Base-by-base conservation (phyloP, 2,888 invertebrate genomes). In the Podabrus alpinus region DNA sequence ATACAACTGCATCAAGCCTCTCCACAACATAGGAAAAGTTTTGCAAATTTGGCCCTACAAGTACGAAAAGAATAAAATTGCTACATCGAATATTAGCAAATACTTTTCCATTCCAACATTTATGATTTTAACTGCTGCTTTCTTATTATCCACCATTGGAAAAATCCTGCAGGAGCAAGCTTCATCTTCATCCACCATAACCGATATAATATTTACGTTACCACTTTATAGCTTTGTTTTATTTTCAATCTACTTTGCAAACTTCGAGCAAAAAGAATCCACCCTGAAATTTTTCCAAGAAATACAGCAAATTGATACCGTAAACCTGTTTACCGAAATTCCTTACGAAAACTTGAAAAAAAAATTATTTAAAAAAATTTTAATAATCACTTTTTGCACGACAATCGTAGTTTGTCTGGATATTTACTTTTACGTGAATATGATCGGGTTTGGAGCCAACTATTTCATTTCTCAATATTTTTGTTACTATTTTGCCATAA, bases 21-120 rank as follows among this genome's bases (percentile, higher is more conserved):
- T 69, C 9, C 59, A 69, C n/a, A 59, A 69, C 17, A 15, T 24
- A 1, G 59, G 59, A 21, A 21, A n/a, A 60, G 13, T 69, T 5
- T 16, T 69, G 1, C 69, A 60, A 24, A 15, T 69, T 21, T 69
- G 69, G 69, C 69, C 69, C 5, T 69, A 60, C 19, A 69, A 69
- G 4, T 59, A 21, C 1, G 16, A 7, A 15, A 69, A 69, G 13
- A 69, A 59, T 16, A 60, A 69, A 60, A 10, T 17, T 3, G 15
- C 11, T 3, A 11, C 24, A 4, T 60, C 59, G 60, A n/a, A n/a
- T 3, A 3, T 15, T 24, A n/a, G 15, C 9, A 24, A 60, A 2
- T 59, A 60, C 13, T 15, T 13, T 60, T 69, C n/a, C 60, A 13
- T 15, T 60, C 10, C 21, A 45, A 60, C 15, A 1, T n/a, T 69